Base-by-base conservation (phyloP, 2,888 invertebrate genomes). In the Acleris literana region DNA sequence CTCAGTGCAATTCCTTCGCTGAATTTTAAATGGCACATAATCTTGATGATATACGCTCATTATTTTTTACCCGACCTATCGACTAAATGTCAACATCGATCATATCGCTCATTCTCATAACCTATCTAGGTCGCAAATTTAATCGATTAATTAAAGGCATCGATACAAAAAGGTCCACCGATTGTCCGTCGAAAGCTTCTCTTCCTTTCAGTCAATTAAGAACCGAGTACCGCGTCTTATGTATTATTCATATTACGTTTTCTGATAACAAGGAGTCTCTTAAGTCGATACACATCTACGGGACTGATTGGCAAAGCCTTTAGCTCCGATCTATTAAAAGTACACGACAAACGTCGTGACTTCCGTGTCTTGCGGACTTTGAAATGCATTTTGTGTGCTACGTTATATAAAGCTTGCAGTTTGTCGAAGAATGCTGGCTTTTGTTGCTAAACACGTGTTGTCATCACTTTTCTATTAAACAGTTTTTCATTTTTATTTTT, bases 231-330 rank as follows among this genome's bases (percentile, higher is more conserved):
- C 74, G 82, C 80, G 75, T 80, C 82, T 90, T 82, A 92, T 92
- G 92, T 88, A 89, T 92, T 92, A 92, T 92, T 92, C 92, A 92
- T 92, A 90, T 87, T 88, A 88, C 88, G 90, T 87, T 90, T 91
- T 90, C 88, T 91, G 92, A 92, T 92, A 92, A 92, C 92, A 91
- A 92, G 91, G 87, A 82, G 81, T 78, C 83, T 84, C 84, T 87
- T 84, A 86, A 87, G 85, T 84, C 87, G 91, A 92, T 92, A 91
- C 87, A 87, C 88, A 92, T 92, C 92, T 90, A 88, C 87, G 77
- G 82, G 84, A 82, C 86, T 88, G 89, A 89, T 90, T 88, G 88
- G 87, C 80, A 84, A 82, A 80, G 83, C 72, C 70, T 74, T 69
- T 39, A 69, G 70, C 77, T 77, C 72, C 76, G 76, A 75, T 76